These are phyloP conservation scores for Monochamus alternatus DNA, from an alignment of 2,888 invertebrate genomes.

Conservation along the genomic window DNA sequence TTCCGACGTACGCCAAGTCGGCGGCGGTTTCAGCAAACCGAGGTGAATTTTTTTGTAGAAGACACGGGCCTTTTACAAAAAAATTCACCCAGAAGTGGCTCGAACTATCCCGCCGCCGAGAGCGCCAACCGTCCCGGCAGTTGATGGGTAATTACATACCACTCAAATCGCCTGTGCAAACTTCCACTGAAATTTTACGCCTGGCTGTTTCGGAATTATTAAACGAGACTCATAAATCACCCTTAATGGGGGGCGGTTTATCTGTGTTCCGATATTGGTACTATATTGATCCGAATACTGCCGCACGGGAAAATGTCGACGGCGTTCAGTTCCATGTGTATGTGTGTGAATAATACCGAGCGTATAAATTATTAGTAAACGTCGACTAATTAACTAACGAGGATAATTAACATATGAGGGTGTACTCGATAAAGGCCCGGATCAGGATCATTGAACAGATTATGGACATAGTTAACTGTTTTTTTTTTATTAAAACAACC, in stretches of 20 bases:
- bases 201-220: constrained; percentile 5
- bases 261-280: constrained; percentile 4
- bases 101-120: background rate
- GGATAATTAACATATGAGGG: no score
- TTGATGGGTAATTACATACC: background rate
- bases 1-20: no score
- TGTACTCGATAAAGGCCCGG: no score
- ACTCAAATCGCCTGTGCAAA: constrained; percentile 10
- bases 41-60: background rate
- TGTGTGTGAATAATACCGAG: background rate
- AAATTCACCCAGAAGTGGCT: no score
- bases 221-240: constrained; percentile 10
- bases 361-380: no score
- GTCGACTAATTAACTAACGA: no score
- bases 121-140: background rate
- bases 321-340: background rate
- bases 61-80: no score
- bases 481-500: no score
- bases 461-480: no score
- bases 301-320: background rate
- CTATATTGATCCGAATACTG: background rate
- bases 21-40: no score
- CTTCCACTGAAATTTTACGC: background rate
- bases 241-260: constrained; percentile 6
- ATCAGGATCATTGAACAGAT: no score